These are phyloP conservation scores for Drosophila suboccidentalis DNA, from an alignment of 2,888 invertebrate genomes.

Conservation along the genomic window DNA sequence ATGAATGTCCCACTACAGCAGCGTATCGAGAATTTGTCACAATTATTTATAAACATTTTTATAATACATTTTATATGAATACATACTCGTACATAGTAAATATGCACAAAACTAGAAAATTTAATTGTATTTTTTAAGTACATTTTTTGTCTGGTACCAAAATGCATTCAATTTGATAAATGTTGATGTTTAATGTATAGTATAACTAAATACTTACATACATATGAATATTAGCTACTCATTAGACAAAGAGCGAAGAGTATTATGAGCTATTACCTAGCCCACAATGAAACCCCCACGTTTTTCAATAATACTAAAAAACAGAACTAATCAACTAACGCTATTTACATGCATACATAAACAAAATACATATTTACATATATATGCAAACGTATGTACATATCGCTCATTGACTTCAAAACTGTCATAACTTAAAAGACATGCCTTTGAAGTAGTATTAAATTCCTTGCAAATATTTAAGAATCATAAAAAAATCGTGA, in stretches of 20 bases:
- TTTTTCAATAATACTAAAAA: conserved; percentile 42
- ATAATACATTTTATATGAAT: conserved; percentile 67
- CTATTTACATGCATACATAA: conserved; percentile 42
- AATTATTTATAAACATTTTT: conserved; percentile 61
- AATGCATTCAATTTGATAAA: conserved; percentile 78
- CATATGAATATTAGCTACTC: conserved; percentile 23
- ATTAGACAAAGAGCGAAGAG: conserved; percentile 28
- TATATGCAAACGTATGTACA: conserved; percentile 18
- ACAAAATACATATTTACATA: conserved; percentile 44
- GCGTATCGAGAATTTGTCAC: conserved; percentile 57
- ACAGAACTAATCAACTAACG: conserved; percentile 47
- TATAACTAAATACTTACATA: conserved; percentile 28
- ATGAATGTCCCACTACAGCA: conserved; percentile 63
- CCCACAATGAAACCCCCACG: conserved; percentile 61
- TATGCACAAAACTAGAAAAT: conserved; percentile 49
- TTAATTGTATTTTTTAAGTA: conserved; percentile 65
- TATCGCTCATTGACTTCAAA: not conserved
- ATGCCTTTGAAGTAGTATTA: too few species aligned
- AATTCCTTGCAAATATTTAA: too few species aligned
- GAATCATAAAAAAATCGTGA: too few species aligned
- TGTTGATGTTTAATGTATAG: conserved; percentile 59
- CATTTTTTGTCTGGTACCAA: conserved; percentile 70
- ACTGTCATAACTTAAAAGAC: too few species aligned
- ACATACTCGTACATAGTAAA: conserved; percentile 34
- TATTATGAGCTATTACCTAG: conserved; percentile 63